A percentile compares a stretch with the other conserved stretches of the same genome.
These are phyloP conservation scores for Puma concolor DNA, from an alignment of 2,113 vertebrate species.

Conservation along the genomic window DNA sequence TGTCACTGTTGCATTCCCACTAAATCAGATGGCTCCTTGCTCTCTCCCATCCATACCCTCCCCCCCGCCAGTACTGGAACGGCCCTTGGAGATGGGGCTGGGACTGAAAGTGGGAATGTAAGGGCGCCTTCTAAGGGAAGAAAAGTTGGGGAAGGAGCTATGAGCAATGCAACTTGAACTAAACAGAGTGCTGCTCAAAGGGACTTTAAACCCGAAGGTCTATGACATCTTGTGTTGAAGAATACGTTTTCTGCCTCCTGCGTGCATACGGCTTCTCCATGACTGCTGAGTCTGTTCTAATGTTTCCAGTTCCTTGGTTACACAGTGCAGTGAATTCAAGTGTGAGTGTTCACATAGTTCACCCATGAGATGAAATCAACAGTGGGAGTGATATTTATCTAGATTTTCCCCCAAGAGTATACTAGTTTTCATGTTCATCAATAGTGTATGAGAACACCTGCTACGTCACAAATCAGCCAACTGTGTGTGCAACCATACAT, in stretches of 20 bases:
- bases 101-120: background rate
- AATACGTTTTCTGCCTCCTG: background rate
- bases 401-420: background rate
- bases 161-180: background rate
- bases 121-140: background rate
- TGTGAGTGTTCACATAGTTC: background rate
- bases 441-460: background rate
- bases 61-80: no score
- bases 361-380: background rate
- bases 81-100: background rate
- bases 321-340: background rate
- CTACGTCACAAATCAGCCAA: background rate
- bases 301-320: background rate
- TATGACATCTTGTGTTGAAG: background rate
- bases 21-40: background rate
- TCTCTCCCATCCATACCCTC: background rate
- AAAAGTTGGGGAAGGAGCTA: background rate
- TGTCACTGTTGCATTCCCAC: background rate
- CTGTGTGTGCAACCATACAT: fast-evolving
- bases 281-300: background rate
- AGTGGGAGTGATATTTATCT: background rate
- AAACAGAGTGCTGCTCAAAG: background rate
- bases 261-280: background rate
- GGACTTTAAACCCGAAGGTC: background rate
- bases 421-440: background rate